Base-by-base conservation (phyloP, 1,140 invertebrate species). In the Drosophila parabipectinata region DNA sequence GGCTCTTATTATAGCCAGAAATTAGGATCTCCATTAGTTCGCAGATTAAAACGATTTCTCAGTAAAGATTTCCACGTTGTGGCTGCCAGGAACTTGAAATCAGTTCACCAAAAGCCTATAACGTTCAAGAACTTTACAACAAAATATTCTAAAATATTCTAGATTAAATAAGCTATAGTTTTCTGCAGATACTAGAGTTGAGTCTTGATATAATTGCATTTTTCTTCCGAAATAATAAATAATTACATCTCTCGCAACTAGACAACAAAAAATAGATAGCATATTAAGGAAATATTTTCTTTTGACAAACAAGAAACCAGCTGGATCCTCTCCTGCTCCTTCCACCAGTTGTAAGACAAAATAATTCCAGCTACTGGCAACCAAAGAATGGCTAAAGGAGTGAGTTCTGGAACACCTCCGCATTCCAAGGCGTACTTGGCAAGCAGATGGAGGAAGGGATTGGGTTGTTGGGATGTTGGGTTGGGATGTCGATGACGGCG, bases 91-190 rank as follows among this genome's bases (percentile, higher is more conserved):
- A 48, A 59, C 24, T 12, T 58, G 15, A 55, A 68, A 77, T 44
- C 45, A 30, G 54, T 66, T 74, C 48, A 39, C 30, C 60, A 41
- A 48, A 61, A 32, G 54, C 41, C 74, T 78, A 60, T 14, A 57
- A 72, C 59, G 81, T 78, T 81, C 82, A 82, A 87, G 78, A 87
- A 82, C 82, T 85, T 75, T 78, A 61, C 82, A 48, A 87, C 82
- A 85, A 53, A 5, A 53, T 0, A 57, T 15, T 28, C 21, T 21
- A 21, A n/a, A n/a, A n/a, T n/a, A n/a, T n/a, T n/a, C n/a, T n/a
- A n/a, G n/a, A n/a, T n/a, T n/a, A n/a, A n/a, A n/a, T n/a, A n/a
- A n/a, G n/a, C n/a, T n/a, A n/a, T n/a, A n/a, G n/a, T n/a, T n/a
- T n/a, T n/a, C n/a, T n/a, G n/a, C n/a, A n/a, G n/a, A n/a, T n/a